Conservation (phyloP, 2,888 invertebrate genomes). For the Sesamia inferens region DNA sequence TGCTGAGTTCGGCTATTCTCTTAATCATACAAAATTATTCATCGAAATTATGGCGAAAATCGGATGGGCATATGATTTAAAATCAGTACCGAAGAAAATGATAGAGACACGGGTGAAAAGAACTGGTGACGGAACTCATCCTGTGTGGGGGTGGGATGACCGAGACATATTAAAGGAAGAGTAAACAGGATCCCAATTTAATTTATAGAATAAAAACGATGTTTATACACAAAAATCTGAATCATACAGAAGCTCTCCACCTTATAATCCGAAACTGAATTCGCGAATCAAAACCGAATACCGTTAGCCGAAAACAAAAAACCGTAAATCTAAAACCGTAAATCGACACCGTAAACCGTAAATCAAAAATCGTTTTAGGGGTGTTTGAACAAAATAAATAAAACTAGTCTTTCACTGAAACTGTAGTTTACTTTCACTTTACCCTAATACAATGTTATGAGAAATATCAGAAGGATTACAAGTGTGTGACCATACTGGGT, state of each 20-base stretch:
- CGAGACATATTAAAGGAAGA: neutral
- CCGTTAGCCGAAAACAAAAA: no score
- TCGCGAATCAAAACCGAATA: no score
- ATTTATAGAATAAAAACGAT: neutral
- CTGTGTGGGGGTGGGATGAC: conserved; percentile 27
- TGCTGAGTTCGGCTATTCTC: conserved; percentile 42
- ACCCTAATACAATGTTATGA: no score
- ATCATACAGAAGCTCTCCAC: neutral
- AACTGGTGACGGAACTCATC: conserved; percentile 47
- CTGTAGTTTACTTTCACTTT: no score
- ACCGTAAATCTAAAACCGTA: no score
- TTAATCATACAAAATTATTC: conserved; percentile 32
- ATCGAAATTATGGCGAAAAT: conserved; percentile 47
- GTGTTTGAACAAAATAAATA: no score
- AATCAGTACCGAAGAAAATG: conserved; percentile 30
- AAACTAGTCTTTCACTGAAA: no score
- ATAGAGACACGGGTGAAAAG: conserved; percentile 36
- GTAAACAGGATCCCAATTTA: neutral
- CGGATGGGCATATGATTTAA: conserved; percentile 51
- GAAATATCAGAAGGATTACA: no score
- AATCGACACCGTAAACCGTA: no score
- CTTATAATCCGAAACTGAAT: neutral
- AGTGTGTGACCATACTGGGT: no score
- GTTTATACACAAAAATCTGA: neutral
- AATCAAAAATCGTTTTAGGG: no score